These are phyloP conservation scores for Heliconius cydno DNA, from an alignment of 2,888 invertebrate species.

Conservation along the genomic window DNA sequence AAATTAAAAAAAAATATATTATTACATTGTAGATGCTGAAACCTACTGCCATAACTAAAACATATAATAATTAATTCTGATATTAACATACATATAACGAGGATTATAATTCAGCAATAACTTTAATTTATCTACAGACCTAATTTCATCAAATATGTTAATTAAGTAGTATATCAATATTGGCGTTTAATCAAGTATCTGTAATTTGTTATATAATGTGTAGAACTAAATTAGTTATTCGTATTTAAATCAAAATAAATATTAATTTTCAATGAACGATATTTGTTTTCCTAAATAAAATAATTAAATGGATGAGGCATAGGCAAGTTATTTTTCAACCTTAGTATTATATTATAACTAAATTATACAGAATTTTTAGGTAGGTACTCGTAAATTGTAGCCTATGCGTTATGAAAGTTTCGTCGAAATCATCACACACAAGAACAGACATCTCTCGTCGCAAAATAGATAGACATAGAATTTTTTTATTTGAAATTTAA, in stretches of 20 bases:
- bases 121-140: conserved; percentile 17
- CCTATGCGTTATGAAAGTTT: too few relatives aligned
- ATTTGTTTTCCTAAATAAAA: background rate
- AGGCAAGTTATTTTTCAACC: too few relatives aligned
- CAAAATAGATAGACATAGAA: too few relatives aligned
- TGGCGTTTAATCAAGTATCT: conserved; percentile 14
- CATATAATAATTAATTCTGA: background rate
- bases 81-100: conserved; percentile 10
- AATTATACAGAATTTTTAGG: too few relatives aligned
- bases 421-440: too few relatives aligned
- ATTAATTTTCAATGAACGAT: background rate
- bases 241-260: background rate
- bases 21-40: background rate
- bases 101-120: conserved; percentile 15
- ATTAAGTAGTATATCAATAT: conserved; percentile 22
- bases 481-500: too few relatives aligned
- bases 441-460: too few relatives aligned
- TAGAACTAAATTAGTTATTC: conserved; percentile 1
- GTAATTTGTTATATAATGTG: background rate
- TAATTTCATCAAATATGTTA: conserved; percentile 20
- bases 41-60: background rate
- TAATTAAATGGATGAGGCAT: background rate
- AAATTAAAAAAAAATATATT: too few relatives aligned
- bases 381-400: too few relatives aligned
- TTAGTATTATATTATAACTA: too few relatives aligned